Percentiles rank a stretch among this genome's conserved stretches.
Evolutionary conservation across 2,888 invertebrate genomes (phyloP).

Genomic region (Thysanoteuthis rhombus): DNA sequence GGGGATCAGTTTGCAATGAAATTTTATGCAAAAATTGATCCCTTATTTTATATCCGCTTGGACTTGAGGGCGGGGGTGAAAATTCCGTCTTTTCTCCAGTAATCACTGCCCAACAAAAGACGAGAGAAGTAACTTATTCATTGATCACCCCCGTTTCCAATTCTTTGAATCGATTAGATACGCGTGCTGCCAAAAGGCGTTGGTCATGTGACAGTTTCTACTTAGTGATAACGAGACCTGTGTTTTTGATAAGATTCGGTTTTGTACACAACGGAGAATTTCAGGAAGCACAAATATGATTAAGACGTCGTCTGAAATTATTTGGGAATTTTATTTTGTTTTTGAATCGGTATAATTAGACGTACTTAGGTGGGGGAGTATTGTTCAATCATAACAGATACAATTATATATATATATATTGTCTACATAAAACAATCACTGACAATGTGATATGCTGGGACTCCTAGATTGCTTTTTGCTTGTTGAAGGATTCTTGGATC

Average conservation of each 20-base stretch:
- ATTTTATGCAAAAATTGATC: too few species aligned
- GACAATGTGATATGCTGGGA: background rate
- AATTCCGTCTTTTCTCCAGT: too few species aligned
- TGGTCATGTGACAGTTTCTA: too few species aligned
- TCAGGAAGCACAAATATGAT: background rate
- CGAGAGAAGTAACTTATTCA: too few species aligned
- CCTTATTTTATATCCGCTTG: too few species aligned
- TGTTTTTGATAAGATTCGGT: background rate
- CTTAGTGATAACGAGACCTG: too few species aligned
- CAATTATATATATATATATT: background rate
- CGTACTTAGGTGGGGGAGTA: background rate
- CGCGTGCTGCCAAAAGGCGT: too few species aligned
- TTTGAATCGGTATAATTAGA: background rate
- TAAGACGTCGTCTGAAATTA: background rate
- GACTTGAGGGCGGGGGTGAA: too few species aligned
- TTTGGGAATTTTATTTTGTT: background rate
- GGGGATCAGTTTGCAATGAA: too few species aligned
- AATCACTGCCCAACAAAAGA: too few species aligned
- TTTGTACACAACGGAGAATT: background rate
- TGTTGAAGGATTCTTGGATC: background rate
- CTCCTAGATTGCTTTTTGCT: background rate
- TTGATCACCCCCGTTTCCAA: too few species aligned
- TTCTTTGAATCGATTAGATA: too few species aligned
- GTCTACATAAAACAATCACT: background rate
- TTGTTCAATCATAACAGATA: background rate